Conservation (phyloP, 2,888 invertebrate species). For the Acanthosepion esculentum region DNA sequence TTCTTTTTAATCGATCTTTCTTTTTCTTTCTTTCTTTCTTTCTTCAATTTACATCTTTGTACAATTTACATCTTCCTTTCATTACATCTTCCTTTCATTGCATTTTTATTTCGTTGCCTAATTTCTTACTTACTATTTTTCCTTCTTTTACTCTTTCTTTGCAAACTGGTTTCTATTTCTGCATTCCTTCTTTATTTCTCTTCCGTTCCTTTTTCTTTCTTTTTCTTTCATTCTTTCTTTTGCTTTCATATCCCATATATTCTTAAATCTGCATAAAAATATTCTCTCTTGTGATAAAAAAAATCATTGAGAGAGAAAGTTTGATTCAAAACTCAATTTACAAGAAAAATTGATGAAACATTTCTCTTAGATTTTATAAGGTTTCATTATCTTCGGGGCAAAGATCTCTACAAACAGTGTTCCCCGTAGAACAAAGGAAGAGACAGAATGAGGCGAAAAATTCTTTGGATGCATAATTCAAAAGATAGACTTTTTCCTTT, state of each 20-base stretch:
- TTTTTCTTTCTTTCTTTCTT: background rate
- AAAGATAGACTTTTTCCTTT: background rate
- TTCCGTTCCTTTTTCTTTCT: background rate
- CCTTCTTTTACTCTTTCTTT: background rate
- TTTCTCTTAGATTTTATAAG: background rate
- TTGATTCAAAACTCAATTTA: constrained; percentile 10
- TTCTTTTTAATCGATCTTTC: too few relatives aligned
- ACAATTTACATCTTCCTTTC: background rate
- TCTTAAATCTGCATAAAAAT: too few relatives aligned
- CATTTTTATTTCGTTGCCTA: background rate
- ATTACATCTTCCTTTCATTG: background rate
- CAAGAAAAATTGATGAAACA: background rate
- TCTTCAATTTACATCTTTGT: too few relatives aligned
- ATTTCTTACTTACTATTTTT: background rate
- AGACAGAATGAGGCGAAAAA: background rate
- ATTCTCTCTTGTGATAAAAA: background rate
- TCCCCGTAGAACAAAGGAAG: background rate
- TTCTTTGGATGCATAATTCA: background rate
- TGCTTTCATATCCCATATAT: background rate
- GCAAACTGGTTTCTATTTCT: too few relatives aligned
- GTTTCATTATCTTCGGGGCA: background rate
- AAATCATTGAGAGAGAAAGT: background rate
- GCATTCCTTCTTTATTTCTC: background rate
- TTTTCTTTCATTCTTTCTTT: background rate
- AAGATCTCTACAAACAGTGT: background rate